phyloP scores from a whole-genome alignment of 2,888 invertebrate species.

The Dendrolimus pini region DNA sequence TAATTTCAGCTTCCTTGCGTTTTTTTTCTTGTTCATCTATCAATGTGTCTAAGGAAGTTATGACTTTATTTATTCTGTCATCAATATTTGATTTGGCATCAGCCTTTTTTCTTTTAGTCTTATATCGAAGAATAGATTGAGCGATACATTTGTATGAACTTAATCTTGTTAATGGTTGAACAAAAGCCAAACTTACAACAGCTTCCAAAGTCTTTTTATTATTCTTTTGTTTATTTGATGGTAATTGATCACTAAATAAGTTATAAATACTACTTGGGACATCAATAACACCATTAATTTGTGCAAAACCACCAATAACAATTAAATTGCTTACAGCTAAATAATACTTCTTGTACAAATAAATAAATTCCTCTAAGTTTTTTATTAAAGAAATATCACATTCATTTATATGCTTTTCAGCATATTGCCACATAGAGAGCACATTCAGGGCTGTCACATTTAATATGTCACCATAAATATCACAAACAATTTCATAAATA shows the following conservation, averaged over 20 bases:
- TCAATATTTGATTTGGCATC: conserved; percentile 65
- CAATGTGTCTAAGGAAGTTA: conserved; percentile 78
- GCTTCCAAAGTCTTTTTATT: conserved; percentile 75
- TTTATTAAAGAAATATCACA: conserved; percentile 82
- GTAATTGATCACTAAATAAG: conserved; percentile 75
- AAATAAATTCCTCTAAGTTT: conserved; percentile 83
- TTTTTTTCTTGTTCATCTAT: conserved; percentile 79
- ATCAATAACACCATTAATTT: conserved; percentile 80
- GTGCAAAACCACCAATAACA: conserved; percentile 82
- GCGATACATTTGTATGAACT: conserved; percentile 80
- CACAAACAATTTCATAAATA: conserved; percentile 80
- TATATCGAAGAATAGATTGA: conserved; percentile 71
- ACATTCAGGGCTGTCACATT: conserved; percentile 82
- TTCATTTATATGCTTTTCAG: conserved; percentile 79
- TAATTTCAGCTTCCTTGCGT: conserved; percentile 80
- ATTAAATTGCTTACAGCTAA: conserved; percentile 84
- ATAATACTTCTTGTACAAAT: conserved; percentile 83
- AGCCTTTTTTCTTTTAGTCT: conserved; percentile 52
- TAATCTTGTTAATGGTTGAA: conserved; percentile 78
- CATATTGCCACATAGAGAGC: conserved; percentile 82
- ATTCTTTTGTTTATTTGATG: conserved; percentile 71
- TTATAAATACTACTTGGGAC: conserved; percentile 73
- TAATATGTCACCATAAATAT: conserved; percentile 81
- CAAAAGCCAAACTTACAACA: conserved; percentile 76
- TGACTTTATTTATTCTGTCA: conserved; percentile 73